Conservation (phyloP, 2,113 vertebrate species). For the Hyla sarda region DNA sequence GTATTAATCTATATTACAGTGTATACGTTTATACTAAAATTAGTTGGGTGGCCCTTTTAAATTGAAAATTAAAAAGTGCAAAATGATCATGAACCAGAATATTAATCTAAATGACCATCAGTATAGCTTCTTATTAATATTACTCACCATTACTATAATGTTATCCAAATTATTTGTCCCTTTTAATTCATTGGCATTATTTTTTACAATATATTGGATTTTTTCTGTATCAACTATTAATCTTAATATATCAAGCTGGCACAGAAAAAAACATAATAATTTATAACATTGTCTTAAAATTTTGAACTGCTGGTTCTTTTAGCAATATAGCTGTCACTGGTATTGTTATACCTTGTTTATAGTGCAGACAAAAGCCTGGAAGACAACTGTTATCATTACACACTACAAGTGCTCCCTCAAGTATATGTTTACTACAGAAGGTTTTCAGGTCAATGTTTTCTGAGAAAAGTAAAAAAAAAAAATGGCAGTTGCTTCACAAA, state of each 20-base stretch:
- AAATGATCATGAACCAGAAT: not conserved
- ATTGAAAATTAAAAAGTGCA: not conserved
- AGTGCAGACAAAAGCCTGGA: slow-evolving; percentile 21
- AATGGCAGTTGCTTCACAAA: not conserved
- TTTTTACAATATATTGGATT: not conserved
- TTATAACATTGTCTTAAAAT: not conserved
- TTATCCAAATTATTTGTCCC: too few species aligned
- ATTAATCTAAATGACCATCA: not conserved
- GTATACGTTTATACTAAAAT: too few species aligned
- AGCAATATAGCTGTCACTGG: slow-evolving; percentile 30
- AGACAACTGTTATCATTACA: slow-evolving; percentile 31
- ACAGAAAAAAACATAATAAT: too few species aligned
- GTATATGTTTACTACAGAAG: slow-evolving; percentile 20
- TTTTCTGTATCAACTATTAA: too few species aligned
- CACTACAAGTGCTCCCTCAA: slow-evolving; percentile 31
- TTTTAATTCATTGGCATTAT: not conserved
- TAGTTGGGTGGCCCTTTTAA: too few species aligned
- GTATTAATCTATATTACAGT: too few species aligned
- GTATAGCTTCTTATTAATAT: too few species aligned
- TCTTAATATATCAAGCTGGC: not conserved
- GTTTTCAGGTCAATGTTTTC: slow-evolving; percentile 1
- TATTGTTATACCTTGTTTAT: slow-evolving; percentile 28
- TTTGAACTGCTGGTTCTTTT: not conserved
- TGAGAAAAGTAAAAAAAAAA: not conserved
- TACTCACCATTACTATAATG: too few species aligned